Base-by-base conservation (phyloP, 64 coral and sea anemone genomes). In the Montipora efflorescens region DNA sequence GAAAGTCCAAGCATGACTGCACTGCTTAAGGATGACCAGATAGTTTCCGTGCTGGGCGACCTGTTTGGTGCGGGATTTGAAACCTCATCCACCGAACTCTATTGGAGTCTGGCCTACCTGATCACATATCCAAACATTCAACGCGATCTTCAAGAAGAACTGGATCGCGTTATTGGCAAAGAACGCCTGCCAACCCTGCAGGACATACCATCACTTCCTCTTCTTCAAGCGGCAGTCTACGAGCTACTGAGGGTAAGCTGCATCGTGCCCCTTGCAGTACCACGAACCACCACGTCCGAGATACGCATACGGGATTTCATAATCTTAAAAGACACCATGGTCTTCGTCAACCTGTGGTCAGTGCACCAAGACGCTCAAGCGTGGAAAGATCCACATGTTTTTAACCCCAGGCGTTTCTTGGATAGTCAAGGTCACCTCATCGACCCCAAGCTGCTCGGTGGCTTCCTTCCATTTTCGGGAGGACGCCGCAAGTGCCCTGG, bases 41-140 rank as follows among this genome's bases (percentile, higher is more conserved):
- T 64, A 3, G 59, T 64, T 64, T 10, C 59, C 13, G 59, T 14
- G 59, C 12, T 64, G 3, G 59, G 9, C 3, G 59, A 64, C 12
- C 59, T 64, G 13, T 64, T 64, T 64, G 8, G 12, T 64, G 59
- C 9, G 8, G 59, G 7, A 3, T 13, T 64, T 64, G 59, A 64
- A 7, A 93, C 95, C 8, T 80, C 25, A 76, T 92, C 95, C 47
- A 67, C 78, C 47, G 93, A 88, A 25, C 47, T 96, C 6, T 45
- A 87, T 23, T 96, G 87, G 87, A 81, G 79, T 47, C 16, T 96
- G 7, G 95, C 79, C 2, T 96, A 96, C 75, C 25, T 96, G 58
- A 47, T 96, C 19, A 96, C 93, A 53, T 93, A 96, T 76, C 87
- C 75, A 3, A 25, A 90, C 3, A 78, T 96, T 14, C 95, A 96